These are phyloP conservation scores for Thumatha senex DNA, from an alignment of 2,888 invertebrate species.

Conservation along the genomic window DNA sequence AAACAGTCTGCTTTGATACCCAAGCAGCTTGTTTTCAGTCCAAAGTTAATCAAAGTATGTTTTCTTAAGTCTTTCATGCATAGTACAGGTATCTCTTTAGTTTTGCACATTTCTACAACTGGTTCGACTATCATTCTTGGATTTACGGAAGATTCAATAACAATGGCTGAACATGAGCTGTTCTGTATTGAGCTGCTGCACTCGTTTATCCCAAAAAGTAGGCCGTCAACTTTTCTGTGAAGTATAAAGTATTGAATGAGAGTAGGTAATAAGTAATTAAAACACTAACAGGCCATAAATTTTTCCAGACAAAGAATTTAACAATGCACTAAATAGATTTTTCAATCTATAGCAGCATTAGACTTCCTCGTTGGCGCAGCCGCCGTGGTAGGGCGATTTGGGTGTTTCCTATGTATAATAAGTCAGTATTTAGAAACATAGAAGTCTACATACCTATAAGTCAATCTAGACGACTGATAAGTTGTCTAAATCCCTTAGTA, in stretches of 20 bases:
- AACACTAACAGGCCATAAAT: too few relatives aligned
- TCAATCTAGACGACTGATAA: too few relatives aligned
- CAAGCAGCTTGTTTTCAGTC: slow-evolving; percentile 70
- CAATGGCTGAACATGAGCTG: slow-evolving; percentile 56
- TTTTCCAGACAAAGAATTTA: too few relatives aligned
- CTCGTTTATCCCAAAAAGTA: slow-evolving; percentile 70
- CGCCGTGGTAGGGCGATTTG: too few relatives aligned
- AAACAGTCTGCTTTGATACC: slow-evolving; percentile 55
- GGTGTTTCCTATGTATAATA: too few relatives aligned
- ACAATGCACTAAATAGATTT: too few relatives aligned
- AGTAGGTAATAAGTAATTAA: not conserved
- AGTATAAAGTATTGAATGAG: not conserved
- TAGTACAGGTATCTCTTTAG: slow-evolving; percentile 55
- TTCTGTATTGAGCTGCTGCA: slow-evolving; percentile 50
- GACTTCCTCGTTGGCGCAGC: too few relatives aligned
- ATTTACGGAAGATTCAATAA: slow-evolving; percentile 68
- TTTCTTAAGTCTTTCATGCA: slow-evolving; percentile 64
- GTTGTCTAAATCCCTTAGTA: too few relatives aligned
- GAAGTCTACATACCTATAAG: too few relatives aligned
- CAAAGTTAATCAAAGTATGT: slow-evolving; percentile 53
- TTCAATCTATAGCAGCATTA: too few relatives aligned
- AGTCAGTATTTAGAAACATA: too few relatives aligned
- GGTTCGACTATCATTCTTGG: slow-evolving; percentile 70
- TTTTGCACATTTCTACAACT: slow-evolving; percentile 57
- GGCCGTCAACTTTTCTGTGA: slow-evolving; percentile 64